A percentile compares a stretch with the other conserved stretches of the same genome.
Evolutionary conservation across 2,888 invertebrate genomes (phyloP).

Genomic region (Melanophora roralis): DNA sequence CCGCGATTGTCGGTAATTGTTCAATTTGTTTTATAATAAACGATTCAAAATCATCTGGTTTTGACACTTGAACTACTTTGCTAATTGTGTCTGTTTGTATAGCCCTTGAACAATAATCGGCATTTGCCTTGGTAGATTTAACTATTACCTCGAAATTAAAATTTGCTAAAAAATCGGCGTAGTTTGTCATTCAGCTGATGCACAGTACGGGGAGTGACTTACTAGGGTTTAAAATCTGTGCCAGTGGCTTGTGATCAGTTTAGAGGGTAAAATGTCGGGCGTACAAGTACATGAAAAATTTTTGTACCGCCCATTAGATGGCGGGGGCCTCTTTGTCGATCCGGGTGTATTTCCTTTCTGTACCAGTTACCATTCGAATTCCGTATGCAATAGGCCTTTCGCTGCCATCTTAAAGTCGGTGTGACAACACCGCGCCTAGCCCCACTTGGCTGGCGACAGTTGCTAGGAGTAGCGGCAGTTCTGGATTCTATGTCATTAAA

Average conservation of each 20-base stretch:
- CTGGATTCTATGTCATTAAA: not conserved
- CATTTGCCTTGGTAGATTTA: not conserved
- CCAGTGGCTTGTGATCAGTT: not conserved
- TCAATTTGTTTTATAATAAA: constrained; percentile 4
- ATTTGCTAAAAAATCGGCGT: constrained; percentile 17
- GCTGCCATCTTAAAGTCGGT: not conserved
- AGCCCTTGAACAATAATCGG: constrained; percentile 2
- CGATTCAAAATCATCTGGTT: constrained; percentile 12
- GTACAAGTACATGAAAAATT: not conserved
- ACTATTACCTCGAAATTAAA: constrained; percentile 6
- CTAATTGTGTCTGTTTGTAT: not conserved
- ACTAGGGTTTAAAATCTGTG: not conserved
- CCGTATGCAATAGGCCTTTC: not conserved
- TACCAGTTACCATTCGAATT: not conserved
- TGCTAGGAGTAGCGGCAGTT: not conserved
- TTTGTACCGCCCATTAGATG: not conserved
- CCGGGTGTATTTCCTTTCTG: not conserved
- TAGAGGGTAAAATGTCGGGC: not conserved
- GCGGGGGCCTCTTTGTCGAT: not conserved
- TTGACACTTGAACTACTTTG: not conserved
- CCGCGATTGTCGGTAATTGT: not conserved
- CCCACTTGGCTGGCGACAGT: constrained; percentile 1
- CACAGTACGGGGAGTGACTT: constrained; percentile 24
- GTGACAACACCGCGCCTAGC: not conserved
- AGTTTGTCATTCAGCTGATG: constrained; percentile 24